Conservation (phyloP, 2,888 invertebrate species). For the Tuta absoluta region DNA sequence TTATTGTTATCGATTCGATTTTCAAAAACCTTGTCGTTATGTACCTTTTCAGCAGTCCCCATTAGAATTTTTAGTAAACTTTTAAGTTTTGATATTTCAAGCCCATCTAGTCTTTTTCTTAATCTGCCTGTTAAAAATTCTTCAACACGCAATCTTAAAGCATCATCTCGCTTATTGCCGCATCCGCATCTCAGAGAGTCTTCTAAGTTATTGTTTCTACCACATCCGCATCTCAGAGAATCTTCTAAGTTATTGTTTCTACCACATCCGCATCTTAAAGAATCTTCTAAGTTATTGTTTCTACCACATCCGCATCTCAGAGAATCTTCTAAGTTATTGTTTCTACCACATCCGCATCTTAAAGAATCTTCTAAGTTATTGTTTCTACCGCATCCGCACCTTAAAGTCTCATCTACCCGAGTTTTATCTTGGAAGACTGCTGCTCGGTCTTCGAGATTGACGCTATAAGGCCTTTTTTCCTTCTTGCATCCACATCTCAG, state of each 20-base stretch:
- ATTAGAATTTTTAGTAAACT: neutral
- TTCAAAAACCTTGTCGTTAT: too few relatives aligned
- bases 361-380: neutral
- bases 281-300: neutral
- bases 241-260: neutral
- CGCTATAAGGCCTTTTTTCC: too few relatives aligned
- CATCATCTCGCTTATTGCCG: neutral
- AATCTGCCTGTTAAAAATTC: too few relatives aligned
- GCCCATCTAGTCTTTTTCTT: too few relatives aligned
- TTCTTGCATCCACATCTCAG: conserved; percentile 10
- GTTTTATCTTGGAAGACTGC: neutral
- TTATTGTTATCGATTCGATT: neutral
- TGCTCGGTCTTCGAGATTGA: too few relatives aligned
- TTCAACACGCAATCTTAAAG: neutral
- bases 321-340: neutral
- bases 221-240: conserved; percentile 16
- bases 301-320: neutral
- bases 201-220: neutral
- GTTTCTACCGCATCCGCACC: conserved; percentile 4
- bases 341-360: neutral
- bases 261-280: conserved; percentile 17
- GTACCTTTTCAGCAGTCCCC: neutral
- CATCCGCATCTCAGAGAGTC: neutral
- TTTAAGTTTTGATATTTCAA: neutral
- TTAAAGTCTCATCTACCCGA: neutral